Base-by-base conservation (phyloP, 2,888 invertebrate species). In the Zygaena filipendulae region DNA sequence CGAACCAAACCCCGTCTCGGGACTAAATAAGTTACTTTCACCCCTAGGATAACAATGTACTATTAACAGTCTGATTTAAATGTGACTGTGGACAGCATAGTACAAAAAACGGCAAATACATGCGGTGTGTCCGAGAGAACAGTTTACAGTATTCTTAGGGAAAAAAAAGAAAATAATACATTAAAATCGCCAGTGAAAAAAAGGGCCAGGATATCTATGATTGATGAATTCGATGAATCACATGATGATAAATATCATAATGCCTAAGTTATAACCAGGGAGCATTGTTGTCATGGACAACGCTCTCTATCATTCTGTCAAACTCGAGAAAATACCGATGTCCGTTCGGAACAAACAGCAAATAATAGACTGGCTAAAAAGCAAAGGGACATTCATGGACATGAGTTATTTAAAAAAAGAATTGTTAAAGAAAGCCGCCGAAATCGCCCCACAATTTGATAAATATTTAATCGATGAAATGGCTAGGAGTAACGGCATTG, bases 321-420 rank as follows among this genome's bases (percentile, higher is more conserved):
- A 11, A 22, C 7, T 11, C 5, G 22, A 27, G 11, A 23, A 13
- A 5, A 24, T 20, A 23, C 29, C 23, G 2, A 11, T 13, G 12
- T 5, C 22, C 11, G 16, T 6, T 10, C 16, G 27, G 27, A 13
- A 13, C 10, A 27, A 27, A 9, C 14, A 10, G 14, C 3, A 30
- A 18, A 30, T 30, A 25, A 25, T 25, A 25, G 25, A 25, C 10
- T 21, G 23, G 23, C 19, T 31, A 19, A n/a, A n/a, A n/a, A n/a
- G n/a, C n/a, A n/a, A n/a, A n/a, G n/a, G n/a, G n/a, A n/a, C n/a
- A n/a, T 5, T 23, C 16, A 29, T 29, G 29, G 26, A 29, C 21
- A 29, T 26, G 29, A 33, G 6, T 33, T 29, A 33, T 32, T 32
- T 32, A 13, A 32, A 32, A 32, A 28, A 32, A 13, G 27, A 33